A percentile compares a stretch with the other conserved stretches of the same genome.
phyloP scores from a whole-genome alignment of 2,797 vertebrate genomes.

The Rhinophrynus dorsalis region DNA sequence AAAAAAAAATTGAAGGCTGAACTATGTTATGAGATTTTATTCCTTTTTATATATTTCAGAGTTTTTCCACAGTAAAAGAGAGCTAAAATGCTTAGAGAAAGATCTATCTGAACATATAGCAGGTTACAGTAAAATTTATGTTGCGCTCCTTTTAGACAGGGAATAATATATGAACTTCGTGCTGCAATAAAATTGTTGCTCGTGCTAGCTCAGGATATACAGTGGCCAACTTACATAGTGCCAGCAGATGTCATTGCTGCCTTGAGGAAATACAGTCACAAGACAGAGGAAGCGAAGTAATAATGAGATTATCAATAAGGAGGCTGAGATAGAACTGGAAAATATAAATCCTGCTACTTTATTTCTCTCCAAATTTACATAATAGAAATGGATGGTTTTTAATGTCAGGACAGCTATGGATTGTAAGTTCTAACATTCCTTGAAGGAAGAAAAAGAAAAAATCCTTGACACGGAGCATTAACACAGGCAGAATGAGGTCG shows the following conservation, averaged over 20 bases:
- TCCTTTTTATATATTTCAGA: too few species aligned
- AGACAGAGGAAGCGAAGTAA: constrained; percentile 34
- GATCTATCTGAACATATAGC: background rate
- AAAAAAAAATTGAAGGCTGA: too few species aligned
- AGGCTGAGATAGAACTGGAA: background rate
- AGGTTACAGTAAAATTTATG: background rate
- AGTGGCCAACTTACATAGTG: constrained; percentile 32
- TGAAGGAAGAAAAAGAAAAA: background rate
- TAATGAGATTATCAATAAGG: constrained; percentile 44
- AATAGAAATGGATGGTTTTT: constrained; percentile 54
- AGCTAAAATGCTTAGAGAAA: background rate
- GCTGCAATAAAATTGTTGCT: constrained; percentile 1
- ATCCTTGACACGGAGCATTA: constrained; percentile 2
- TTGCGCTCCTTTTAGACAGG: background rate
- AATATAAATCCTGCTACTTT: constrained; percentile 41
- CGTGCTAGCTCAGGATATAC: constrained; percentile 1
- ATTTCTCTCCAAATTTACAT: constrained; percentile 54
- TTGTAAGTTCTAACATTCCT: background rate
- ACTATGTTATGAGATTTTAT: too few species aligned
- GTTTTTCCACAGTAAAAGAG: too few species aligned
- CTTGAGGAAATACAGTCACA: constrained; percentile 40
- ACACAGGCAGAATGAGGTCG: background rate
- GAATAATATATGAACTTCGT: constrained; percentile 13
- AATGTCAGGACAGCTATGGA: constrained; percentile 31
- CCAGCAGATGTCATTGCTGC: constrained; percentile 57